These are phyloP conservation scores for Apocrypta bakeri DNA, from an alignment of 1,140 invertebrate species.

Conservation along the genomic window DNA sequence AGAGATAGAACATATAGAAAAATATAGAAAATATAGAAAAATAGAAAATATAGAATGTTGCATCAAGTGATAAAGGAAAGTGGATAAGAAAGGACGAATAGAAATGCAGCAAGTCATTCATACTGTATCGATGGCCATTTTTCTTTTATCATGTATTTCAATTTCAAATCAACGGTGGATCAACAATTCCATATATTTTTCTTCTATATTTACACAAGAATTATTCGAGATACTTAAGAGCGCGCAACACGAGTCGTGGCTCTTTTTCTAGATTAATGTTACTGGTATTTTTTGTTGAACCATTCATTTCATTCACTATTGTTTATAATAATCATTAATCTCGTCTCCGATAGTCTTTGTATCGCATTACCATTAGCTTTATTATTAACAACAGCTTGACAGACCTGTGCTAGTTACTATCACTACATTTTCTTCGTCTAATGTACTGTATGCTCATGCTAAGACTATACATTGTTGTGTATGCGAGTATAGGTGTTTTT, in stretches of 20 bases:
- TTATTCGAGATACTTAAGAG: not conserved
- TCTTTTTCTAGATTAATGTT: conserved; percentile 39
- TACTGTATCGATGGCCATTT: conserved; percentile 62
- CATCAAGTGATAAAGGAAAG: conserved; percentile 23
- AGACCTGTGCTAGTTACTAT: conserved; percentile 6
- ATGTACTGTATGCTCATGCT: conserved; percentile 35
- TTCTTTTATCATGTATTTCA: conserved; percentile 67
- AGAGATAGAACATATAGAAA: not conserved
- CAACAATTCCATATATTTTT: conserved; percentile 66
- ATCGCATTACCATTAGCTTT: conserved; percentile 22
- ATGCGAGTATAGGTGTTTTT: not conserved
- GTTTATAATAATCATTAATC: conserved; percentile 36
- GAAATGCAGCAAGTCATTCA: conserved; percentile 66
- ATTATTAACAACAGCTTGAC: conserved; percentile 30
- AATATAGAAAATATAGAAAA: not conserved
- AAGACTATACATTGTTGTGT: conserved; percentile 15
- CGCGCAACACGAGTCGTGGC: not conserved
- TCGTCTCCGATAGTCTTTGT: conserved; percentile 49
- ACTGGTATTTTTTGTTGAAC: conserved; percentile 13
- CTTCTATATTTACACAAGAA: conserved; percentile 44
- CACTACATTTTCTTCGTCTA: conserved; percentile 23
- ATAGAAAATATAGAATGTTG: not conserved
- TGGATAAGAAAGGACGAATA: conserved; percentile 58
- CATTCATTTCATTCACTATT: conserved; percentile 4
- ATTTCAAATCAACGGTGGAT: conserved; percentile 69